These are phyloP conservation scores for Henricia sp. DNA, from an alignment of 53 echinoderm and acorn worm genomes.

Conservation along the genomic window DNA sequence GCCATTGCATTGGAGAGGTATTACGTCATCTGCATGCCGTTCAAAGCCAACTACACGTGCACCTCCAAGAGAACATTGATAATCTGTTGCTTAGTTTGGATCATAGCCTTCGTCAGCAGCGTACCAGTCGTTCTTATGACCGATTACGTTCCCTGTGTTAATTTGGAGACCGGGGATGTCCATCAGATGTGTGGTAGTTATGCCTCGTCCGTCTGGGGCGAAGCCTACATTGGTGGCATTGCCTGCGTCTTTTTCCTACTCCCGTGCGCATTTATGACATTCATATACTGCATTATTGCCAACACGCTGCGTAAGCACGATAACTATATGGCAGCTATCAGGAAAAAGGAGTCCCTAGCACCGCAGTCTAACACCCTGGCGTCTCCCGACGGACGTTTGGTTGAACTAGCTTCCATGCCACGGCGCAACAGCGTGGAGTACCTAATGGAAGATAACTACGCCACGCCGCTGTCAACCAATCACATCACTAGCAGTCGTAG, in stretches of 20 bases:
- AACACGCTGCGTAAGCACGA: conserved; percentile 78
- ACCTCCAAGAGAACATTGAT: conserved; percentile 74
- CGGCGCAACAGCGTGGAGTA: conserved; percentile 37
- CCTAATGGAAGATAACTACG: conserved; percentile 43
- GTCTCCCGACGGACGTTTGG: conserved; percentile 8
- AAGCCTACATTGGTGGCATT: conserved; percentile 61
- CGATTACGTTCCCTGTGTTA: conserved; percentile 32
- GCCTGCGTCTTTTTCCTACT: conserved; percentile 73
- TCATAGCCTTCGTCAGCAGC: conserved; percentile 71
- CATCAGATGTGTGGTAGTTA: conserved; percentile 35
- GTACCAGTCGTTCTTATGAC: conserved; percentile 62
- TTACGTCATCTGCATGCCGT: conserved; percentile 89
- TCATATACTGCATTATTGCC: conserved; percentile 79
- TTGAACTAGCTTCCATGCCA: conserved; percentile 49
- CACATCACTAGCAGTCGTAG: not conserved
- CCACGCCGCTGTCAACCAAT: not conserved
- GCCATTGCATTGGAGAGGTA: conserved; percentile 87
- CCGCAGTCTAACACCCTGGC: not conserved
- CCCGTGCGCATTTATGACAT: conserved; percentile 70
- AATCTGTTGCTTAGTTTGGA: conserved; percentile 76
- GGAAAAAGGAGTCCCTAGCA: conserved; percentile 57
- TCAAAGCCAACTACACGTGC: conserved; percentile 86
- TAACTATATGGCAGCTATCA: conserved; percentile 74
- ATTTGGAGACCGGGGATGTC: conserved; percentile 3
- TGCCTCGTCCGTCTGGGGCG: conserved; percentile 10